These are phyloP conservation scores for Ophioninae sp. DNA, from an alignment of 2,888 invertebrate species.

Conservation along the genomic window DNA sequence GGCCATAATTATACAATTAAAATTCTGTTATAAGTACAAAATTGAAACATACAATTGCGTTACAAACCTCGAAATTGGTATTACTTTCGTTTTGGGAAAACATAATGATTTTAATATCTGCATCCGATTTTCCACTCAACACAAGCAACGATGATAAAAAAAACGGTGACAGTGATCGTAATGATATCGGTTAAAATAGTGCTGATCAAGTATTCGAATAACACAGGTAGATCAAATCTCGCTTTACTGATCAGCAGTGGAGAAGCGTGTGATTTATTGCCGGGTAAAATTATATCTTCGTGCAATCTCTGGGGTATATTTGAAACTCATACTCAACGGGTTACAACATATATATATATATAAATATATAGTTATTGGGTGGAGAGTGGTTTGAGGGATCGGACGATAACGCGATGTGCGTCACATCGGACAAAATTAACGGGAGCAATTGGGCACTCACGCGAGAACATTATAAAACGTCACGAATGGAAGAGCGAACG, in stretches of 20 bases:
- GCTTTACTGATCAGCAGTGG: conserved; percentile 14
- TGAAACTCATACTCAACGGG: conserved; percentile 5
- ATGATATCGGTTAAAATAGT: background rate
- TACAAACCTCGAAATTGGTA: too few species aligned
- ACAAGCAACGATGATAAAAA: background rate
- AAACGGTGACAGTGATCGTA: conserved; percentile 1
- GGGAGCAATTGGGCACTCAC: conserved; percentile 6
- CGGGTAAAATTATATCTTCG: conserved; percentile 19
- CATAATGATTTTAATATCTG: too few species aligned
- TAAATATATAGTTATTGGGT: background rate
- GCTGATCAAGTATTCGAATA: conserved; percentile 21
- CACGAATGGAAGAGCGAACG: background rate
- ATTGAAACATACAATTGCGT: too few species aligned
- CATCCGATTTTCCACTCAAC: too few species aligned
- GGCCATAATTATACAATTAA: too few species aligned
- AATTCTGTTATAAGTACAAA: too few species aligned
- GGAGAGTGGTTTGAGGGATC: conserved; percentile 18
- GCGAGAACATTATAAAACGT: background rate
- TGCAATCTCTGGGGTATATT: conserved; percentile 33
- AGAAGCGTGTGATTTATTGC: conserved; percentile 12
- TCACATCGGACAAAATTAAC: conserved; percentile 29
- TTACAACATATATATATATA: conserved; percentile 8
- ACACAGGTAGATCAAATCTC: conserved; percentile 2
- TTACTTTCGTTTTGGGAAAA: too few species aligned
- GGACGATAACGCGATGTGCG: conserved; percentile 35